Evolutionary conservation across 2,113 vertebrate genomes (phyloP), one percentile per base, ranked within the genome.

Genomic region (Cyanoderma ruficeps): DNA sequence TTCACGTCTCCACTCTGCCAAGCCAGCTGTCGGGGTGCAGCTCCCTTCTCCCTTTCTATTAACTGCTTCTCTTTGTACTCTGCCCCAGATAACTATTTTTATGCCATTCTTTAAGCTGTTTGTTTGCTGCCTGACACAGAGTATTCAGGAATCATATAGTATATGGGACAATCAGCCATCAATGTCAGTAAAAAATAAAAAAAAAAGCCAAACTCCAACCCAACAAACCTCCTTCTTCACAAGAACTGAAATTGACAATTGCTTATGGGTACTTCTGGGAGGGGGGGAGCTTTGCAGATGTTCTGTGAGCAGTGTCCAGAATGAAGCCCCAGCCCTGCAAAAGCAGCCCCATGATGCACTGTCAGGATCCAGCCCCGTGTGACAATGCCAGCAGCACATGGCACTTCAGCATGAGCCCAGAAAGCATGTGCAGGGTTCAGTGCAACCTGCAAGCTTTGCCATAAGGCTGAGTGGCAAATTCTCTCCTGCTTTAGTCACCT

Each of bases 11-110:
- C 0, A 2, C 71, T 86, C 33, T n/a, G 20, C 56, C 20, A 42
- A 70, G 11, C 5, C 0, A 6, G n/a, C 64, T 92, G 83, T 70
- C 13, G 2, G 68, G 52, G 55, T 7, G 33, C 76, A 70, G 72
- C 37, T 76, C 53, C 81, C 56, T 91, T 49, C 31, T 87, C 64
- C 52, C 39, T 53, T 84, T 67, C 80, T 28, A 16, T 70, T 87
- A 67, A 88, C 16, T 3, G 39, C 39, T 86, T n/a, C 47, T 52
- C 68, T 94, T 92, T 89, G 77, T 94, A 44, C 83, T 94, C 91
- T 92, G 91, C 74, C 93, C 94, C 72, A 94, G 77, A 89, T 91
- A 94, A 91, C 71, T 95, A 50, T 90, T 92, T 90, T 80, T 78
- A n/a, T 52, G 35, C 56, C 24, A 42, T 67, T 86, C 49, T 77